These are phyloP conservation scores for Tinea trinotella DNA, from an alignment of 2,888 invertebrate species.

Conservation along the genomic window DNA sequence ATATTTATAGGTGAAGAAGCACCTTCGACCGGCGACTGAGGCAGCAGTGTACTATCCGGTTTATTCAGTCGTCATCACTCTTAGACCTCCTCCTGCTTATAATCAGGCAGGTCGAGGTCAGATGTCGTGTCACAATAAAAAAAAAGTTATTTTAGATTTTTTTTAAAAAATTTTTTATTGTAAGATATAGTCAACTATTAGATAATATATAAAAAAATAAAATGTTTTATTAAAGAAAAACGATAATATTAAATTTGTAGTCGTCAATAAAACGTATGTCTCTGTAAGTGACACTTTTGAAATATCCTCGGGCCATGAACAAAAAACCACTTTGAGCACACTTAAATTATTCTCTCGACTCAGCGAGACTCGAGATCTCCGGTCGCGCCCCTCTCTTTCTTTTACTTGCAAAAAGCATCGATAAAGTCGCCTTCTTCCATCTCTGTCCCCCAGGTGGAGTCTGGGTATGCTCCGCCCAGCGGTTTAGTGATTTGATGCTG, in stretches of 20 bases:
- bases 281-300: constrained; percentile 54
- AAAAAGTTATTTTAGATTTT: no score
- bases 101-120: no score
- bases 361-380: constrained; percentile 40
- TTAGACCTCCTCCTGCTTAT: no score
- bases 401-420: constrained; percentile 32
- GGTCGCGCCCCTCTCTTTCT: constrained; percentile 44
- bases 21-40: background rate
- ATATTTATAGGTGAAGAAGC: no score
- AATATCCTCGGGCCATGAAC: constrained; percentile 51
- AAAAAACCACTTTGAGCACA: constrained; percentile 59
- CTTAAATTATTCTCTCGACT: constrained; percentile 43
- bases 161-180: no score
- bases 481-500: constrained; percentile 74
- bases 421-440: constrained; percentile 41
- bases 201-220: no score
- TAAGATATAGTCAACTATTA: no score
- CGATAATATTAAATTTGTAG: background rate
- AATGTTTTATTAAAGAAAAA: no score
- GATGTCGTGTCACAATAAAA: no score
- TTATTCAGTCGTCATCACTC: no score
- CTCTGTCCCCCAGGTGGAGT: constrained; percentile 62
- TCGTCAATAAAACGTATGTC: background rate
- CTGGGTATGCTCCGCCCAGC: constrained; percentile 69
- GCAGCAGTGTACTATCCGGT: no score